phyloP scores from a whole-genome alignment of 2,797 vertebrate species.

The Streptopelia turtur region DNA sequence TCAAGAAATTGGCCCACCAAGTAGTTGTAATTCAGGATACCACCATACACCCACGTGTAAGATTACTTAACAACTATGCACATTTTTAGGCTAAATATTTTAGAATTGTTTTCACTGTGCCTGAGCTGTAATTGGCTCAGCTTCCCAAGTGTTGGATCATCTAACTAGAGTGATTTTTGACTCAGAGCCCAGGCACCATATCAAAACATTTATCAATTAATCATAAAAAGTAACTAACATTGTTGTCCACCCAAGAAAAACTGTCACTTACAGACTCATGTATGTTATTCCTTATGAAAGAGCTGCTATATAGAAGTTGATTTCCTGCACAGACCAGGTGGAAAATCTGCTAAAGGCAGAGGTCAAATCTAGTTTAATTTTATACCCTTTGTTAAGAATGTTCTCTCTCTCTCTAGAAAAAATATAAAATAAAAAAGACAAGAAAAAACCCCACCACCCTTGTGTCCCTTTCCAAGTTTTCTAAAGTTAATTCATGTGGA shows the following conservation, averaged over 20 bases:
- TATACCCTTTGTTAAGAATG: conserved; percentile 73
- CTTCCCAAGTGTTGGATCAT: conserved; percentile 31
- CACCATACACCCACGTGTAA: conserved; percentile 61
- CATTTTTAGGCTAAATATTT: conserved; percentile 67
- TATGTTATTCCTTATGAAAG: conserved; percentile 40
- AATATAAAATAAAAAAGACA: neutral
- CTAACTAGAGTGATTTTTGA: conserved; percentile 72
- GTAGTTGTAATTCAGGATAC: conserved; percentile 69
- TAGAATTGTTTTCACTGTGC: conserved; percentile 66
- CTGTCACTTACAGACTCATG: conserved; percentile 29
- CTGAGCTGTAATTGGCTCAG: conserved; percentile 63
- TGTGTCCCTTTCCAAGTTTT: conserved; percentile 69
- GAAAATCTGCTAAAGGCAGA: conserved; percentile 72
- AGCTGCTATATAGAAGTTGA: conserved; percentile 55
- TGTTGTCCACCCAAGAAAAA: conserved; percentile 55
- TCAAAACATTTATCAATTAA: conserved; percentile 65
- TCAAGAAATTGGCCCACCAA: conserved; percentile 63
- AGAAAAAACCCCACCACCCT: neutral
- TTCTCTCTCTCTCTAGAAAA: conserved; percentile 2
- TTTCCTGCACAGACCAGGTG: conserved; percentile 71
- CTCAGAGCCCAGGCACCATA: conserved; percentile 13
- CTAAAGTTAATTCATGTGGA: conserved; percentile 74
- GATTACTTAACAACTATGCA: conserved; percentile 71
- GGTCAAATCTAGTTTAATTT: conserved; percentile 74
- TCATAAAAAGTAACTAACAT: conserved; percentile 52